Conservation (phyloP, 2,113 vertebrate species). For the Lepidothrix coronata region DNA sequence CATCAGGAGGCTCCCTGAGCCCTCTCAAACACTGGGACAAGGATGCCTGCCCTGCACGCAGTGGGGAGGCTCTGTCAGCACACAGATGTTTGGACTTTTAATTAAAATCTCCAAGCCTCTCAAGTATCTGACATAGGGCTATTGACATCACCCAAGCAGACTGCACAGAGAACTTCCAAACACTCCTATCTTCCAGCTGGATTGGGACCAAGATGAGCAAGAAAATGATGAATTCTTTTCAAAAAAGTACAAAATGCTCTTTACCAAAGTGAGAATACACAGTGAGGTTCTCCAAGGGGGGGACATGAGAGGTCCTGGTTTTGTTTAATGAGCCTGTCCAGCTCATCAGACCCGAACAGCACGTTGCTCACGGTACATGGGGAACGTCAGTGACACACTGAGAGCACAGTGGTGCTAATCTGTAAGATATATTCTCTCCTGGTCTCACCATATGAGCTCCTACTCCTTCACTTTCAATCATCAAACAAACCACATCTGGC, state of each 20-base stretch:
- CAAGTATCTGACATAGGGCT: not conserved
- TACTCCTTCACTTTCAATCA: not conserved
- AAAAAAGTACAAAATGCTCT: not conserved
- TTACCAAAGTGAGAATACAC: not conserved
- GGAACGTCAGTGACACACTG: not conserved
- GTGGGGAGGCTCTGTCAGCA: not conserved
- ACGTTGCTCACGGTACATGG: not conserved
- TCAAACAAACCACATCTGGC: not conserved
- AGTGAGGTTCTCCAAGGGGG: not conserved
- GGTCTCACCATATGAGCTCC: not conserved
- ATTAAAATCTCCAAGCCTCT: not conserved
- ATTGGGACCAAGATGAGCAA: not conserved
- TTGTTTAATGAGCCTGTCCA: not conserved
- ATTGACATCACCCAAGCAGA: not conserved
- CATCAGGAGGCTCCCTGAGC: not conserved
- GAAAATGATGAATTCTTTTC: not conserved
- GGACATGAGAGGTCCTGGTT: not conserved
- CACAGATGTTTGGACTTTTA: not conserved
- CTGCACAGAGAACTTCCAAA: not conserved
- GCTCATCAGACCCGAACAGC: not conserved
- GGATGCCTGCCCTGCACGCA: fast-evolving
- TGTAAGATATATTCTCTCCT: not conserved
- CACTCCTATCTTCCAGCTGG: not conserved
- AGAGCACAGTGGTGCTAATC: not conserved
- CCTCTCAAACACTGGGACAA: not conserved